These are phyloP conservation scores for Buteo buteo DNA, from an alignment of 2,113 vertebrate species.

Conservation along the genomic window DNA sequence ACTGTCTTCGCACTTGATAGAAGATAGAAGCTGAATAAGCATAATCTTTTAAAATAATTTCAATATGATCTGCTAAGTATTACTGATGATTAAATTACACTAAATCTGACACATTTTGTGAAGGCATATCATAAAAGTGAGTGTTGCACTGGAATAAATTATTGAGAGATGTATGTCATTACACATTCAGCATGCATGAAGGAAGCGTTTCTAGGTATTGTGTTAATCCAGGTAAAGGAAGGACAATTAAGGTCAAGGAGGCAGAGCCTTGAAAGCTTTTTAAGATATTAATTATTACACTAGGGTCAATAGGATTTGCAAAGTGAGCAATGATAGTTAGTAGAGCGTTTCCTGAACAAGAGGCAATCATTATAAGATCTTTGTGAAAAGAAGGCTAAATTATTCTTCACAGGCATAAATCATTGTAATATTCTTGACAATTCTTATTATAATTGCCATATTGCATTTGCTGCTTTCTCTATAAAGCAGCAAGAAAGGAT, in stretches of 20 bases:
- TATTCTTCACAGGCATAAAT: slow-evolving; percentile 10
- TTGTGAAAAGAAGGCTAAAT: not conserved
- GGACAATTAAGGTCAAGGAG: slow-evolving; percentile 4
- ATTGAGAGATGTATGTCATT: slow-evolving; percentile 7
- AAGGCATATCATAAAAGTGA: slow-evolving; percentile 6
- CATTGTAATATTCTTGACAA: not conserved
- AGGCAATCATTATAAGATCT: not conserved
- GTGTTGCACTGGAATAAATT: slow-evolving; percentile 12
- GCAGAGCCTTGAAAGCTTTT: not conserved
- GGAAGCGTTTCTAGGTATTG: not conserved
- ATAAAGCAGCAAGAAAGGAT: not conserved
- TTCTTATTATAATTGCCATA: not conserved
- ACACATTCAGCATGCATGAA: not conserved
- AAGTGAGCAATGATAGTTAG: not conserved
- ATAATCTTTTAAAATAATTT: slow-evolving; percentile 62
- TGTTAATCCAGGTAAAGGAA: not conserved
- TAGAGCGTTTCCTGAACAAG: not conserved
- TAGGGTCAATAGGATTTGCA: not conserved
- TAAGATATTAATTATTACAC: not conserved
- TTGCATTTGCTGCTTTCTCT: not conserved
- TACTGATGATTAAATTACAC: slow-evolving; percentile 41
- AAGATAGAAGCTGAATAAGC: slow-evolving; percentile 57
- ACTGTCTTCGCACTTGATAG: slow-evolving; percentile 48
- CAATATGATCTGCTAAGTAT: slow-evolving; percentile 42
- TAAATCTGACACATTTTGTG: not conserved